Percentiles rank a stretch among this genome's conserved stretches.
Conservation (phyloP, 2,113 vertebrate species). For the Blennius ocellaris region DNA sequence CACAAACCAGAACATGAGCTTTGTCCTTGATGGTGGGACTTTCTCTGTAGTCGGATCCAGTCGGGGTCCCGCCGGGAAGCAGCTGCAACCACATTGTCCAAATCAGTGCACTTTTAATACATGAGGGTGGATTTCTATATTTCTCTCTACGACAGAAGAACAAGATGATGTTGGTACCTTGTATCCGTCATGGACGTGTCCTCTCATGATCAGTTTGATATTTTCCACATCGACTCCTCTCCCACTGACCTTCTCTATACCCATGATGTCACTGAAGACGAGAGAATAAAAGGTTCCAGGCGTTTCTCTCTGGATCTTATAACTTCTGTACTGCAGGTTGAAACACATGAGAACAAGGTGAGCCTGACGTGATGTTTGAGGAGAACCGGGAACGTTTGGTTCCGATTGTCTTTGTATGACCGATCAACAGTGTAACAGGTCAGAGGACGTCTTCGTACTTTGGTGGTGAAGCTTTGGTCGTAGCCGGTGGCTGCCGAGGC, state of each 20-base stretch:
- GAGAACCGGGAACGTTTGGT: no score
- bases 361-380: no score
- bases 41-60: neutral
- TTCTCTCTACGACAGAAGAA: no score
- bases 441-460: slow-evolving; percentile 11
- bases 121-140: no score
- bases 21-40: neutral
- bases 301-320: neutral
- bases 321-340: slow-evolving; percentile 29
- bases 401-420: no score
- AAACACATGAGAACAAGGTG: neutral
- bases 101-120: no score
- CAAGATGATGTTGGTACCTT: slow-evolving; percentile 6
- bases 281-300: neutral
- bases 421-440: no score
- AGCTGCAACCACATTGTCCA: neutral
- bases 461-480: neutral
- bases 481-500: neutral
- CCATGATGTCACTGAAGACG: slow-evolving; percentile 53
- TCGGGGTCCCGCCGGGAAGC: neutral
- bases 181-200: slow-evolving; percentile 43
- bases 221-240: slow-evolving; percentile 11
- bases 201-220: slow-evolving; percentile 28
- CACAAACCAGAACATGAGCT: neutral
- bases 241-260: neutral